Conservation (phyloP, 2,888 invertebrate species). For the Cryptus armator region DNA sequence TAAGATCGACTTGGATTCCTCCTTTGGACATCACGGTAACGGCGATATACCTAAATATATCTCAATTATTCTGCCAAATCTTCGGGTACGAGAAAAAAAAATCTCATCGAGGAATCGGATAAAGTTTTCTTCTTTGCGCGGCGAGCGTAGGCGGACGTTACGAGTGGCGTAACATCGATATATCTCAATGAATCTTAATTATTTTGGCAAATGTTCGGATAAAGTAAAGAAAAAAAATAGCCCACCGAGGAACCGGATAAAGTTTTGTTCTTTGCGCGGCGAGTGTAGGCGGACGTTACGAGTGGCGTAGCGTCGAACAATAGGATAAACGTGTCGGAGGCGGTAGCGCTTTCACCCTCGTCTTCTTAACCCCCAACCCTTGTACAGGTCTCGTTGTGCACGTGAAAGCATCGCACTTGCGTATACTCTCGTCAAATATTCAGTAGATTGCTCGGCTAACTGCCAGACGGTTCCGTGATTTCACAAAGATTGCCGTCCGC, state of each 20-base stretch:
- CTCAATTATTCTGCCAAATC: slow-evolving; percentile 25
- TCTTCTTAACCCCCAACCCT: slow-evolving; percentile 53
- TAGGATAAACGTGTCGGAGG: slow-evolving; percentile 44
- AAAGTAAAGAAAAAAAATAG: background rate
- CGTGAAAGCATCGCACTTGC: slow-evolving; percentile 60
- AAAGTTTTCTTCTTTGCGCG: slow-evolving; percentile 22
- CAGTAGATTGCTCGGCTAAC: slow-evolving; percentile 84
- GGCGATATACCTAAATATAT: slow-evolving; percentile 49
- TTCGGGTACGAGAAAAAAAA: background rate
- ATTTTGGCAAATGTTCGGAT: background rate
- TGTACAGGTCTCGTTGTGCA: slow-evolving; percentile 29
- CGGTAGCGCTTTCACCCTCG: slow-evolving; percentile 53
- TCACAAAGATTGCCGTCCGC: slow-evolving; percentile 82
- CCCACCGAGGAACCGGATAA: background rate
- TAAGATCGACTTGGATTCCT: slow-evolving; percentile 94
- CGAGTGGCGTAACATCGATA: slow-evolving; percentile 46
- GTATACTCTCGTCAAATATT: slow-evolving; percentile 82
- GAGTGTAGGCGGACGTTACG: slow-evolving; percentile 32
- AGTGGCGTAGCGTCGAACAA: slow-evolving; percentile 58
- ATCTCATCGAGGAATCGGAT: background rate
- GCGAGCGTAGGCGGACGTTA: slow-evolving; percentile 37
- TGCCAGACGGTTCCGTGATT: slow-evolving; percentile 83
- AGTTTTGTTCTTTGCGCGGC: slow-evolving; percentile 27
- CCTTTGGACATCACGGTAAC: slow-evolving; percentile 95
- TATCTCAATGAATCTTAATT: background rate